These are phyloP conservation scores for Microcebus tavaratra DNA, from an alignment of 2,113 vertebrate genomes.

Conservation along the genomic window DNA sequence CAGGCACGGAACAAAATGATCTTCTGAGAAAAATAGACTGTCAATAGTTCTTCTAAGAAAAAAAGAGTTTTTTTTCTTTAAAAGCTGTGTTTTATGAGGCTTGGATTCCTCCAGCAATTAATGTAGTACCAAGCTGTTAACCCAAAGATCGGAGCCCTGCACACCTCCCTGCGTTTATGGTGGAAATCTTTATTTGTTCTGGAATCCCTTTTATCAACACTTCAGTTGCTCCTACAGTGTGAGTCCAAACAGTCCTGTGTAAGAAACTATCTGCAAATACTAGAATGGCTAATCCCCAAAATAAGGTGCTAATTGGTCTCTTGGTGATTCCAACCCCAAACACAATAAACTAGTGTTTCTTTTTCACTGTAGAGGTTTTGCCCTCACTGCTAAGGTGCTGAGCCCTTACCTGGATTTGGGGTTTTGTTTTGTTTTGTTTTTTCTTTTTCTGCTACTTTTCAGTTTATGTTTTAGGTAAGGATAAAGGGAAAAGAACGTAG, in stretches of 20 bases:
- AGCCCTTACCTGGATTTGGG: conserved; percentile 39
- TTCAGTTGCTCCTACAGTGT: conserved; percentile 73
- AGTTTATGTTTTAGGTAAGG: background rate
- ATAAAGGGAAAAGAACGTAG: background rate
- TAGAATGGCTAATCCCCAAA: conserved; percentile 80
- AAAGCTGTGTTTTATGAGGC: conserved; percentile 61
- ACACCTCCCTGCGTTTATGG: background rate
- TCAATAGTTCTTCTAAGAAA: conserved; percentile 18
- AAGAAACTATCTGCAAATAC: conserved; percentile 79
- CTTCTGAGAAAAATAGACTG: background rate
- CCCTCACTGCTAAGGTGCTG: background rate
- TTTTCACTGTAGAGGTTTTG: conserved; percentile 42
- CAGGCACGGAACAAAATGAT: background rate
- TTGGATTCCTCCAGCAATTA: conserved; percentile 52
- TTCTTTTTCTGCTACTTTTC: background rate
- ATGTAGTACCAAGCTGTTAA: conserved; percentile 60
- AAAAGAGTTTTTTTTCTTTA: conserved; percentile 50
- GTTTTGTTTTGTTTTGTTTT: too few species aligned
- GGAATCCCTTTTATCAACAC: conserved; percentile 82
- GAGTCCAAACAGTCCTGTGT: conserved; percentile 79
- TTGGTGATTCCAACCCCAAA: conserved; percentile 73
- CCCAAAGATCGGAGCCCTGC: conserved; percentile 57
- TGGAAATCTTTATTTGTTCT: conserved; percentile 83
- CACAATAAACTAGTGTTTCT: conserved; percentile 74
- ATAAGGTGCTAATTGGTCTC: conserved; percentile 84